Base-by-base conservation (phyloP, 1,140 invertebrate genomes). In the Mizuhopecten yessoensis region DNA sequence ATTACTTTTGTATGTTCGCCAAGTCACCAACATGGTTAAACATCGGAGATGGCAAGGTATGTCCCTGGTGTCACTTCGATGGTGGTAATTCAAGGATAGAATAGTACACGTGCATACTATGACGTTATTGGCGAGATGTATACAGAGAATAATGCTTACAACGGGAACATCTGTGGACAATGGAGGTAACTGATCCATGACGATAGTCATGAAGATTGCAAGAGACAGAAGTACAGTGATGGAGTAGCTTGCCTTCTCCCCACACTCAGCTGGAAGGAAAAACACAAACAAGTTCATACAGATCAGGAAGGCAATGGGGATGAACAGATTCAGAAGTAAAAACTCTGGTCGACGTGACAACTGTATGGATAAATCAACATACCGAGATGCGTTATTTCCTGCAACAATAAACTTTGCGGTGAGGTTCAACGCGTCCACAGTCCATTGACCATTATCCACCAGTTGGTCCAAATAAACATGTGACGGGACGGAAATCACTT, bases 171-270 rank as follows among this genome's bases (percentile, higher is more conserved):
- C 57, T 9, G 57, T 75, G 57, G 57, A 75, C 57, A 75, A 29
- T 75, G 57, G 57, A 7, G 88, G 88, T 34, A 89, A 75, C 34
- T 89, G 45, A n/a, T 89, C 88, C 33, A 34, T 86, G 17, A 89
- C 49, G 11, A 34, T 87, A 33, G 86, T 90, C 33, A 90, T 36
- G 33, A 87, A 90, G 33, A 90, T 42, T 20, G 86, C 89, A 17
- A 90, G 29, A 33, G 89, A 39, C 39, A 90, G 34, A 15, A 90
- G 42, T 34, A 87, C 86, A 29, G 89, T 90, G n/a, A 90, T 45
- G 45, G 89, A 90, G 49, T 87, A 90, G 11, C 86, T 45, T 0
- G 36, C 86, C 29, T 86, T 87, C 86, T 90, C 89, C 0, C 86
- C 86, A 87, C 36, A 87, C 13, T 87, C 42, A 34, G 34, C 39